A percentile compares a stretch with the other conserved stretches of the same genome.
These are phyloP conservation scores for Eidolon helvum DNA, from an alignment of 2,113 vertebrate genomes.

Conservation along the genomic window DNA sequence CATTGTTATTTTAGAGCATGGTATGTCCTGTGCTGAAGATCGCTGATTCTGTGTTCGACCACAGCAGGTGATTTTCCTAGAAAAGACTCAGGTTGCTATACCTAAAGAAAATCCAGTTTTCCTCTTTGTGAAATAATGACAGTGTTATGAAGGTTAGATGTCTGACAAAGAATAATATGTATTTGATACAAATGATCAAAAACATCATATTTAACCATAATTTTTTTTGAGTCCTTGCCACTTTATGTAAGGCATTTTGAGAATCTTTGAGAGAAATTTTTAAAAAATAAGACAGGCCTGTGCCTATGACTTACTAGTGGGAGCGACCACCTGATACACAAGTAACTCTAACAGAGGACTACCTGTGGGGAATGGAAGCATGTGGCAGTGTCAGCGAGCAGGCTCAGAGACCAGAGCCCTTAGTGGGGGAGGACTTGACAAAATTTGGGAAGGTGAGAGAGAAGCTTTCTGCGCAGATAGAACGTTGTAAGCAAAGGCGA, in stretches of 20 bases:
- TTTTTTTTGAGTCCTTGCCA: background rate
- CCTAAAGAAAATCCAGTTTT: background rate
- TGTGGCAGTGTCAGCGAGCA: background rate
- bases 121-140: background rate
- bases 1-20: background rate
- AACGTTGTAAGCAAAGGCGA: background rate
- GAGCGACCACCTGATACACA: background rate
- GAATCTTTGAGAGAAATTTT: background rate
- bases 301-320: background rate
- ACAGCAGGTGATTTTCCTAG: background rate
- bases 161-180: background rate
- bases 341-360: background rate
- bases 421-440: background rate
- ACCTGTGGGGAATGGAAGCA: no score
- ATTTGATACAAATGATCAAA: background rate
- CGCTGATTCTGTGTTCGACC: background rate
- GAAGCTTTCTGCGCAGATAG: background rate
- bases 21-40: background rate
- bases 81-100: background rate
- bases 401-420: background rate
- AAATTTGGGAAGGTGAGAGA: background rate
- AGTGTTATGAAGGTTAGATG: background rate
- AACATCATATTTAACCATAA: background rate
- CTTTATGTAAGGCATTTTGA: background rate
- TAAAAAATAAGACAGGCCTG: background rate